Base-by-base conservation (phyloP, 2,888 invertebrate species). In the Germaria angustata region DNA sequence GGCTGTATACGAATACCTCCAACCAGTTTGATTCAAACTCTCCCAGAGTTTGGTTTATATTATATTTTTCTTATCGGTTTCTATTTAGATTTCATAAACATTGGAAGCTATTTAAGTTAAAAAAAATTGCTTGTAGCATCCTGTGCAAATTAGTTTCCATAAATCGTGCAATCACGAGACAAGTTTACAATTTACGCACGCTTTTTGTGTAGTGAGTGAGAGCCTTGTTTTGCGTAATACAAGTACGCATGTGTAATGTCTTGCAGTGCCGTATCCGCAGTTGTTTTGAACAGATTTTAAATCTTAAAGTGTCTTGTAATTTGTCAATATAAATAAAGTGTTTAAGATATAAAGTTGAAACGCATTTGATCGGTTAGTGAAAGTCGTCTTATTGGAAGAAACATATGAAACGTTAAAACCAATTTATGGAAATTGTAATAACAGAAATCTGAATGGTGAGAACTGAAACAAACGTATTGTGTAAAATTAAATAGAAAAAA, bases 1-100 rank as follows among this genome's bases (percentile, higher is more conserved):
- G 51, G 8, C 39, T 77, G 72, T 55, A 77, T 51, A 51, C 20
- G 41, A 36, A 24, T 79, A 71, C 59, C 65, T 79, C 71, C 75
- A 79, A 82, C 82, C 82, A 82, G 82, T 82, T 82, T 76, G 46
- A 8, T 76, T 75, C 66, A 75, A 82, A 41, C 82, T 79, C 75
- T 82, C 34, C 39, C 53, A 76, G 69, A 66, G 82, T 79, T 79
- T 75, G 55, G 81, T 81, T 73, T 68, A 41, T 32, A 36, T 51
- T 73, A 15, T 5, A 7, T 49, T 59, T 41, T 36, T n/a, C n/a
- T 61, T 49, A 66, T 41, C 79, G 41, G 79, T 63, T 9, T 39
- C 63, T 80, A 36, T 34, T 34, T 68, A 20, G 8, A 44, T 73
- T 53, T 68, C 7, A 2, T 36, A 20, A 15, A 55, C 59, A 39